Base-by-base conservation (phyloP, 2,797 vertebrate species). In the Amblyopsis hoosieri region DNA sequence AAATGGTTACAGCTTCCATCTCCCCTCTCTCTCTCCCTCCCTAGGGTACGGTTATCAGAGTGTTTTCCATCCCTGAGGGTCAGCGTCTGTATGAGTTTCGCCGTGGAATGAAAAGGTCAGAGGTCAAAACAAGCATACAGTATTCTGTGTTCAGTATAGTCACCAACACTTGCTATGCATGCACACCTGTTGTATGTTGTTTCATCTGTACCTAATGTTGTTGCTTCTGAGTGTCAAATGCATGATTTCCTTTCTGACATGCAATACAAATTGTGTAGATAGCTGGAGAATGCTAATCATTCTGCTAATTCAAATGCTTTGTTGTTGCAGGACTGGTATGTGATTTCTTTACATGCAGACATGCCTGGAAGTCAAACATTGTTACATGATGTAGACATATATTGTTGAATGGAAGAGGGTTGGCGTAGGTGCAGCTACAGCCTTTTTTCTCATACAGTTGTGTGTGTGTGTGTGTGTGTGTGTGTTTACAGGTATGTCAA, bases 81-180 rank as follows among this genome's bases (percentile, higher is more conserved):
- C 92, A 91, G 64, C 96, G 95, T 58, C 91, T 98, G 60, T 97
- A 94, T 58, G 96, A 97, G 87, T 98, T 98, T 79, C 94, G 96
- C 45, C 88, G 96, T 74, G 96, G 96, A 68, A 95, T 97, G 96
- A 98, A 97, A 89, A 96, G 96, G 96, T 98, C 74, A 84, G 91
- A 64, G 55, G 53, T 67, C 46, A 14, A 19, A 23, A 51, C 37
- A 3, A 13, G 2, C 17, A 4, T 29, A 53, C 11, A 12, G 2
- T 11, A 53, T 11, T 8, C 37, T 42, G 37, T 42, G 7, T 42
- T 9, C 51, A 53, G 8, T 10, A 8, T 19, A 12, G 17, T 3
- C 9, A 3, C 8, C 1, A 29, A 52, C 15, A 19, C 15, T 42
- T 9, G 37, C 37, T 42, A 42, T 8, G 37, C 37, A 42, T 42